A percentile compares a stretch with the other conserved stretches of the same genome.
phyloP scores from a whole-genome alignment of 1,140 invertebrate species.

The Ostrea denselamellosa region DNA sequence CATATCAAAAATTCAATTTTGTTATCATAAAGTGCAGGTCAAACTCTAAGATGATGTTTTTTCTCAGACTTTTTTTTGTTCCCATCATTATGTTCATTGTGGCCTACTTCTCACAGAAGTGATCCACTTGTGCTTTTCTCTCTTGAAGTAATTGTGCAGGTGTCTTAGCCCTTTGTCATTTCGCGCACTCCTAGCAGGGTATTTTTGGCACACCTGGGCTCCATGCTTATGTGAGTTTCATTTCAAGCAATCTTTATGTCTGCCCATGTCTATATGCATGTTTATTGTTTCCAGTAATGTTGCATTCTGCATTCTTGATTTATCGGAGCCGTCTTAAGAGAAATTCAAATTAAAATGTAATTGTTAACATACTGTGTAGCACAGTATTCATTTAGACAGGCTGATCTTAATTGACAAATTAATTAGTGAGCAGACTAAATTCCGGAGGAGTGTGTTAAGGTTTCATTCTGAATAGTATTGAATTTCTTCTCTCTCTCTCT shows the following conservation, averaged over 20 bases:
- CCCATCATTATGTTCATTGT: slow-evolving; percentile 16
- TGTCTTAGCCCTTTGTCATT: slow-evolving; percentile 34
- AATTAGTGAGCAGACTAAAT: background rate
- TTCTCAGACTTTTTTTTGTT: slow-evolving; percentile 13
- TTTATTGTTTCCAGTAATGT: slow-evolving; percentile 26
- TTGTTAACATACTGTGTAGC: background rate
- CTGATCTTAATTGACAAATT: slow-evolving; percentile 3
- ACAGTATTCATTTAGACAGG: background rate
- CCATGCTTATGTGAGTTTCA: slow-evolving; percentile 37
- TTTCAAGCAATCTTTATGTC: slow-evolving; percentile 29
- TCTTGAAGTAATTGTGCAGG: slow-evolving; percentile 25
- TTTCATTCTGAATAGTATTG: background rate
- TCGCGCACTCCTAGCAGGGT: slow-evolving; percentile 26
- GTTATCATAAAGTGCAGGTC: slow-evolving; percentile 35
- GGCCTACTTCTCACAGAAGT: background rate
- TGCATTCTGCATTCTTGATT: slow-evolving; percentile 15
- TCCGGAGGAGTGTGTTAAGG: background rate
- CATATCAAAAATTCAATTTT: slow-evolving; percentile 18
- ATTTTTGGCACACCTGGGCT: slow-evolving; percentile 38
- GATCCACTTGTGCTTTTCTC: background rate
- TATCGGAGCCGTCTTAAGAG: slow-evolving; percentile 16
- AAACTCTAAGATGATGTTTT: slow-evolving; percentile 3
- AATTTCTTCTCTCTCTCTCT: background rate
- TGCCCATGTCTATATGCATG: slow-evolving; percentile 12
- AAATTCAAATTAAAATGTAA: slow-evolving; percentile 29